Evolutionary conservation across 2,888 invertebrate genomes (phyloP), one percentile per base, ranked within the genome.

Genomic region (Drosophila recens): DNA sequence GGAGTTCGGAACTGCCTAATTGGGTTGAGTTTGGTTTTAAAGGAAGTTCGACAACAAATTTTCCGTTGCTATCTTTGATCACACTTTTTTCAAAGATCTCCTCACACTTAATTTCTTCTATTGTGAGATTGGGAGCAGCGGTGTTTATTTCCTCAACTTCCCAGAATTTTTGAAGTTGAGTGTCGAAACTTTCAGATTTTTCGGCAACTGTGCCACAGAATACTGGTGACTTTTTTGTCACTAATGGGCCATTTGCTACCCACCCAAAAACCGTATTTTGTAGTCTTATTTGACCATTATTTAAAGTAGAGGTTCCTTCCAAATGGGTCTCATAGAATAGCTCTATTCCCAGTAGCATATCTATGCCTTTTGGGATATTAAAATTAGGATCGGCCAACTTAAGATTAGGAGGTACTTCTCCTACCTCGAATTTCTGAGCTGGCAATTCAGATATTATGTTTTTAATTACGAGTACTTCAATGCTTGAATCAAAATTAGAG

Each of bases 211-310:
- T 38, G 5, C 38, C n/a, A 13, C 38, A 38, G 13, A 38, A 38
- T 38, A 38, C n/a, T 38, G n/a, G 38, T 13, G 38, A 38, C n/a
- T 38, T 38, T 5, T 38, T 38, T 38, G 5, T 38, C 4, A 38
- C 38, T 13, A 38, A 4, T 38, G n/a, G 38, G 4, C 38, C 38
- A 38, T 38, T 38, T 1, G 38, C 38, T 5, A 38, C 38, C n/a
- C n/a, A 38, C n/a, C n/a, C 38, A 38, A 38, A n/a, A n/a, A n/a
- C n/a, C 38, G 38, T 38, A 38, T 38, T 38, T 13, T 38, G 38
- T 0, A 38, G 38, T 38, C n/a, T 38, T n/a, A 38, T 38, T n/a
- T 38, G 38, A 6, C n/a, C 38, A n/a, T 38, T 38, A n/a, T n/a
- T 38, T n/a, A n/a, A 38, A n/a, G 38, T n/a, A 2, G 38, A 38